Percentiles rank a stretch among this genome's conserved stretches.
phyloP scores from a whole-genome alignment of 2,797 vertebrate genomes.

The Falco biarmicus region DNA sequence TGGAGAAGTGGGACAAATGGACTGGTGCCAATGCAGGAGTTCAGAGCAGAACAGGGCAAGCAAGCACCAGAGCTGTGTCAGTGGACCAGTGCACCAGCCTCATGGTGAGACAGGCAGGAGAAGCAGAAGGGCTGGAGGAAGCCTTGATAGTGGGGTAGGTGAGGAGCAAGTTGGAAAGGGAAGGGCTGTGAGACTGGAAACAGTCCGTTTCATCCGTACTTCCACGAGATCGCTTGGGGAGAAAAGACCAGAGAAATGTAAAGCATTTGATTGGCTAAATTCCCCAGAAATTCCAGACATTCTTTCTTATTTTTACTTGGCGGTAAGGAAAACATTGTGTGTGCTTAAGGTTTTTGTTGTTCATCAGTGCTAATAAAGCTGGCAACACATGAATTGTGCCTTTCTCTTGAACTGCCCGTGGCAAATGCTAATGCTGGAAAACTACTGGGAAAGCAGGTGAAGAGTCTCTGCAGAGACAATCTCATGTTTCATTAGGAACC shows the following conservation, averaged over 20 bases:
- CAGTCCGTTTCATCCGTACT: neutral
- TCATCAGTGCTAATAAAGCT: neutral
- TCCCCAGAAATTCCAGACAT: slow-evolving; percentile 40
- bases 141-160: neutral
- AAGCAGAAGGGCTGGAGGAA: neutral
- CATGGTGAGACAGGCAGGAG: neutral
- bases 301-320: slow-evolving; percentile 29
- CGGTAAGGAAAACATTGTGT: neutral
- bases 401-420: neutral
- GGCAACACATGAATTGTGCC: neutral
- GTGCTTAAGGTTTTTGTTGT: slow-evolving; percentile 1
- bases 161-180: neutral
- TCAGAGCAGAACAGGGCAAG: neutral
- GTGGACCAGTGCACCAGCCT: neutral
- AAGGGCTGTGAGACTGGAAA: neutral
- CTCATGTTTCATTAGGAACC: slow-evolving; percentile 6
- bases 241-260: slow-evolving; percentile 34
- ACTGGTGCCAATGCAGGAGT: neutral
- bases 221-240: neutral
- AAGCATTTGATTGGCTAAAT: slow-evolving; percentile 35
- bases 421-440: slow-evolving; percentile 27
- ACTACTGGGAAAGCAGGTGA: neutral
- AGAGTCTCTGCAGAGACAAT: neutral
- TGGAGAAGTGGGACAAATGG: neutral
- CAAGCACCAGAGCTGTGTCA: neutral